Evolutionary conservation across 2,888 invertebrate species (phyloP).

Genomic region (Argyresthia goedartella): DNA sequence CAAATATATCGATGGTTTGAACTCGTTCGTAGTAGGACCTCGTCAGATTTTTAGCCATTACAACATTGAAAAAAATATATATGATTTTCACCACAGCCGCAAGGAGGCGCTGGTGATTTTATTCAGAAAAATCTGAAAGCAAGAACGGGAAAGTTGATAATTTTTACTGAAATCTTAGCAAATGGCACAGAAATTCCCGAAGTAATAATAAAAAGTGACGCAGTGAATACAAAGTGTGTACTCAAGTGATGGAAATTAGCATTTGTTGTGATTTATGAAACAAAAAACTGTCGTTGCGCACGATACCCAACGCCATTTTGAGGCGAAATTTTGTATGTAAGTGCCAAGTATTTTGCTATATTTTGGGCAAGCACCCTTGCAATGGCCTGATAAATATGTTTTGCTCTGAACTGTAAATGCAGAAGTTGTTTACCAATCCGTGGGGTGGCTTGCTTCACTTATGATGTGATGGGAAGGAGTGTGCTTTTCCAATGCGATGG

Average conservation of each 20-base stretch:
- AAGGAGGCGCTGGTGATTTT: constrained; percentile 14
- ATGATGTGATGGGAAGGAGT: too few species aligned
- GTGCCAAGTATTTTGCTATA: constrained; percentile 71
- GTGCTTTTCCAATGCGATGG: constrained; percentile 22
- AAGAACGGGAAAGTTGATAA: constrained; percentile 64
- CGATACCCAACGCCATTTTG: constrained; percentile 73
- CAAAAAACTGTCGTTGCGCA: constrained; percentile 71
- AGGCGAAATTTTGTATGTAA: constrained; percentile 73
- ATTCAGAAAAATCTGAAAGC: constrained; percentile 15
- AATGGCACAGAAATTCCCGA: constrained; percentile 25
- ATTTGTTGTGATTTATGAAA: constrained; percentile 33
- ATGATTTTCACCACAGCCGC: not conserved
- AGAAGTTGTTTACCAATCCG: constrained; percentile 22
- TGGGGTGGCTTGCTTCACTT: constrained; percentile 16
- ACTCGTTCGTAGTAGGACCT: not conserved
- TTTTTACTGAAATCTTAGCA: constrained; percentile 48
- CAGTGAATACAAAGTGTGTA: constrained; percentile 40
- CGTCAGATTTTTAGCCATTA: not conserved
- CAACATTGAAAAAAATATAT: not conserved
- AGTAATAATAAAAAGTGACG: constrained; percentile 36
- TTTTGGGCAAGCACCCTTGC: constrained; percentile 37
- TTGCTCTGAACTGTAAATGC: constrained; percentile 31
- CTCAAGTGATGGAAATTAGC: constrained; percentile 33
- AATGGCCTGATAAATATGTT: constrained; percentile 28
- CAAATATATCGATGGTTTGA: too few species aligned